Percentiles rank a stretch among this genome's conserved stretches.
Conservation (phyloP, 2,888 invertebrate species). For the Andrena bucephala region DNA sequence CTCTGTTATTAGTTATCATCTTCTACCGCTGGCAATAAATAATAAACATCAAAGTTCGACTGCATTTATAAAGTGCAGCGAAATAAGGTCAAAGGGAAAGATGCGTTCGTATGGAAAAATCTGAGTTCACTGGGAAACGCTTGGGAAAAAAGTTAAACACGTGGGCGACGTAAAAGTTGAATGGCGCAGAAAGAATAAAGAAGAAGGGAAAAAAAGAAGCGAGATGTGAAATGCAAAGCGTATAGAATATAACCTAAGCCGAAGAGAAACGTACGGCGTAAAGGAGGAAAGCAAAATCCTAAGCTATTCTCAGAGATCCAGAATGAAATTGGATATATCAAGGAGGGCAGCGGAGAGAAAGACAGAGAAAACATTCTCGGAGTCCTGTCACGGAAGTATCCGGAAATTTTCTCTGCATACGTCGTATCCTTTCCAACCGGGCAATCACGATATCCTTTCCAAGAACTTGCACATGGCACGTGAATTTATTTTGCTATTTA, state of each 20-base stretch:
- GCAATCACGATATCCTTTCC: slow-evolving; percentile 38
- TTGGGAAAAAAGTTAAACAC: slow-evolving; percentile 43
- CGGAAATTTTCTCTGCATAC: slow-evolving; percentile 53
- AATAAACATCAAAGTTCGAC: background rate
- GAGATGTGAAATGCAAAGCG: slow-evolving; percentile 45
- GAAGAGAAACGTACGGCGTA: slow-evolving; percentile 46
- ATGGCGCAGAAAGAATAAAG: slow-evolving; percentile 32
- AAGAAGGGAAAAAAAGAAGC: background rate
- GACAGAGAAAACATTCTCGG: slow-evolving; percentile 44
- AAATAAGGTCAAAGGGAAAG: background rate
- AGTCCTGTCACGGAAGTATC: slow-evolving; percentile 55
- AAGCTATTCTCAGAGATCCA: slow-evolving; percentile 55
- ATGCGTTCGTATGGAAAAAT: slow-evolving; percentile 14
- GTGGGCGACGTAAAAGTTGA: slow-evolving; percentile 35
- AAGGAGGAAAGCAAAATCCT: slow-evolving; percentile 52
- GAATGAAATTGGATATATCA: slow-evolving; percentile 61
- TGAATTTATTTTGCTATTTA: background rate
- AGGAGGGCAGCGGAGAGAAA: slow-evolving; percentile 45
- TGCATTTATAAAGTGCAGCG: background rate
- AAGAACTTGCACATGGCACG: slow-evolving; percentile 1
- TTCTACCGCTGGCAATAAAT: background rate
- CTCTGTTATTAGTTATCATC: no score
- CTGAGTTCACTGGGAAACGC: slow-evolving; percentile 2
- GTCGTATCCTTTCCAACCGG: slow-evolving; percentile 31
- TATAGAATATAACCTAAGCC: slow-evolving; percentile 50